phyloP scores from a whole-genome alignment of 2,113 vertebrate genomes.

The Myocastor coypus region DNA sequence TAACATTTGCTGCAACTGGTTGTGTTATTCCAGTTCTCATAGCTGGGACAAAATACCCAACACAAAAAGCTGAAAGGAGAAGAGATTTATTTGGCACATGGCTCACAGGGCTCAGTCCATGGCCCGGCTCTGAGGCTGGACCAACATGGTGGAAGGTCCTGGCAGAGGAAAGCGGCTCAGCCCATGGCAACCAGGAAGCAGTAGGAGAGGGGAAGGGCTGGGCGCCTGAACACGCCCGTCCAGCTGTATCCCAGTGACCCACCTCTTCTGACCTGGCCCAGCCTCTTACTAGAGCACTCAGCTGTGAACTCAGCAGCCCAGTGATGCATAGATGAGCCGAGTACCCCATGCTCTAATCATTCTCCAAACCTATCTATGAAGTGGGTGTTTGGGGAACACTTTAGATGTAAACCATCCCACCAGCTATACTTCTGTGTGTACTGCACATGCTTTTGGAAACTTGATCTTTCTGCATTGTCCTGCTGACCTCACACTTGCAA shows the following conservation, averaged over 20 bases:
- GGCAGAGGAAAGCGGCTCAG: background rate
- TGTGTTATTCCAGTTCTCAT: background rate
- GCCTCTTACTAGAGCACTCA: background rate
- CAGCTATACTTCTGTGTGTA: background rate
- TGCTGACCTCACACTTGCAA: background rate
- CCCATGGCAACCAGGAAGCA: background rate
- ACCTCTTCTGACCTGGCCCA: background rate
- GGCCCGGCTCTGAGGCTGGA: background rate
- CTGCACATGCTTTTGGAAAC: background rate
- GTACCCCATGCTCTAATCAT: background rate
- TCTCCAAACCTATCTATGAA: background rate
- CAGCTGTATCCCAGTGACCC: background rate
- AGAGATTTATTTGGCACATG: background rate
- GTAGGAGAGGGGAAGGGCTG: background rate
- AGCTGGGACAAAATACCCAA: background rate
- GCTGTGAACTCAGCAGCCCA: background rate
- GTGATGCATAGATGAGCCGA: background rate
- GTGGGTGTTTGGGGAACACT: background rate
- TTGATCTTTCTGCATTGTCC: background rate
- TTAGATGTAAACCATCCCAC: background rate
- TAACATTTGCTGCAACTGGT: background rate
- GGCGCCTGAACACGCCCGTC: background rate
- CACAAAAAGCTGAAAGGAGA: background rate
- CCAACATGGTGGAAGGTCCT: background rate
- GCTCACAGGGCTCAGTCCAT: background rate